Evolutionary conservation across 2,113 vertebrate species (phyloP), one percentile per base, ranked within the genome.

Genomic region (Nymphicus hollandicus): DNA sequence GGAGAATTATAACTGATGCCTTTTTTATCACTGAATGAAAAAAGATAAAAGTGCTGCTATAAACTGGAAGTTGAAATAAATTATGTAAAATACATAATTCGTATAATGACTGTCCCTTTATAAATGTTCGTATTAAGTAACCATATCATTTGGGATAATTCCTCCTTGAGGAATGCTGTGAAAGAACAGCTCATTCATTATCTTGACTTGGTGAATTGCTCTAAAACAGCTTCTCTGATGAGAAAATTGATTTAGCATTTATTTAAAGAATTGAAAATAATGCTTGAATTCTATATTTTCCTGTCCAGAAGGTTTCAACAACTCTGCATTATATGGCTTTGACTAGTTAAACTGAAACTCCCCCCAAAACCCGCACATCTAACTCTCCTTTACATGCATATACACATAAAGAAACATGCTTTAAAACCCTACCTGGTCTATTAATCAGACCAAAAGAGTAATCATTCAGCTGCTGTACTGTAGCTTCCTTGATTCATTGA

Each of bases 61-160:
- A 97, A 91, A 96, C 88, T 89, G 53, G 20, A 93, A 95, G 88
- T 94, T 95, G 79, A 92, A 96, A 94, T 92, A 95, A 96, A 95
- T 92, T 96, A 93, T 88, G 93, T 88, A 96, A 96, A 97, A 95
- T 91, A 93, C 91, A 84, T 96, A 96, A 95, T 93, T 97, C 81
- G 4, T 84, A 47, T 95, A 91, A 97, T 97, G 94, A 89, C 41
- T 92, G 86, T 93, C 81, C 94, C 94, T 97, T 97, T 96, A 90
- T 89, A 97, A 96, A 94, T 95, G 95, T 72, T 91, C 91, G 0
- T 86, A 93, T 94, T 95, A 94, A 97, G 83, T 95, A 96, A 97
- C 91, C 92, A 81, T 94, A 91, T 95, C 91, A 97, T 92, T 97
- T 96, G 93, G 91, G 90, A 95, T 91, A 95, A 95, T 83, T 89